A percentile compares a stretch with the other conserved stretches of the same genome.
Evolutionary conservation across 2,797 vertebrate genomes (phyloP).

Genomic region (Cetoscarus ocellatus): DNA sequence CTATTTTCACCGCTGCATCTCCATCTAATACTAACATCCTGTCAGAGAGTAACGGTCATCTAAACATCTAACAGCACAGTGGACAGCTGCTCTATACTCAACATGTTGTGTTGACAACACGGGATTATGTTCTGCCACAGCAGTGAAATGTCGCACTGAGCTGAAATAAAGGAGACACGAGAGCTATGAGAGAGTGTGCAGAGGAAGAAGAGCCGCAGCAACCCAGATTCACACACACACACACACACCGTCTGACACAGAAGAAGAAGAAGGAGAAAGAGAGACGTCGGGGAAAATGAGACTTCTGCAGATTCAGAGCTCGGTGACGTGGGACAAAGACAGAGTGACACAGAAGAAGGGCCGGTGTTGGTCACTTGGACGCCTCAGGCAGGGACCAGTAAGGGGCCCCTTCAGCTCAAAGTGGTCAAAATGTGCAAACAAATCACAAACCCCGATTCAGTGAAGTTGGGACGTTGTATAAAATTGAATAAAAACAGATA

Average conservation of each 20-base stretch:
- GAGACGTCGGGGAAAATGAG: not conserved
- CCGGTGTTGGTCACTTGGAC: too few species aligned
- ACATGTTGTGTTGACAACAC: not conserved
- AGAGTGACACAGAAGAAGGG: conserved; percentile 8
- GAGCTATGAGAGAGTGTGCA: not conserved
- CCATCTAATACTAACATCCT: not conserved
- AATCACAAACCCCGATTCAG: too few species aligned
- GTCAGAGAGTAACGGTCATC: not conserved
- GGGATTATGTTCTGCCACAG: not conserved
- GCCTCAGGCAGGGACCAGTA: too few species aligned
- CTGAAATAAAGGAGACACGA: conserved; percentile 1
- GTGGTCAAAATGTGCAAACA: too few species aligned
- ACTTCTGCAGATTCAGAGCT: not conserved
- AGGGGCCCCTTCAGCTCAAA: too few species aligned
- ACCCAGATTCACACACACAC: conserved; percentile 2
- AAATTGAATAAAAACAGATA: too few species aligned
- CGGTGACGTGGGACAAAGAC: conserved; percentile 9
- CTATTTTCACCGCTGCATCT: not conserved
- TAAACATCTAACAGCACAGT: not conserved
- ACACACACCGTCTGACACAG: not conserved
- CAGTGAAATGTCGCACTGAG: conserved; percentile 10
- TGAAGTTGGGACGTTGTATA: too few species aligned
- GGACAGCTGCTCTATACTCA: not conserved
- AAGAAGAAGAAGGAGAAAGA: not conserved
- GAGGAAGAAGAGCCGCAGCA: conserved; percentile 11